Base-by-base conservation (phyloP, 2,113 vertebrate species). In the Hippocampus barbouri region DNA sequence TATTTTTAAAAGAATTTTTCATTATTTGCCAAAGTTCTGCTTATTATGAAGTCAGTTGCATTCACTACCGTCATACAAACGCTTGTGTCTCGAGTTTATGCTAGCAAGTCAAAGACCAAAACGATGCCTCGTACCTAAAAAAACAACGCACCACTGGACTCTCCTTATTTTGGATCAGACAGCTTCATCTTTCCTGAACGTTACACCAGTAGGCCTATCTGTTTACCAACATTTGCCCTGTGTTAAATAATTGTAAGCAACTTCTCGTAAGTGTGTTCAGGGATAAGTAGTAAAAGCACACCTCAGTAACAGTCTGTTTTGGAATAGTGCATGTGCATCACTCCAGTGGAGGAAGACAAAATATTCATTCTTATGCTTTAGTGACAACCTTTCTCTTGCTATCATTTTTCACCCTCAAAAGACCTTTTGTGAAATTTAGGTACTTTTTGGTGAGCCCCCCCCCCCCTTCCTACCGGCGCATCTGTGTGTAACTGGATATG, bases 201-300 rank as follows among this genome's bases (percentile, higher is more conserved):
- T 34, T 34, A 34, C 30, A 34, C 30, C 30, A 34, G 30, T 34
- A 34, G 30, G 30, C 30, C 30, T 5, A 34, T 34, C 30, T 34
- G 30, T 34, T 34, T 34, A 34, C 30, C 30, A 34, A 34, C 30
- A 34, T 34, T 34, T 34, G 30, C 30, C 5, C 16, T 20, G 16
- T 20, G 49, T 18, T 51, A 51, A 5, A 18, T 57, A 57, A 57
- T 23, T 23, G 21, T 23, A 25, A 57, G n/a, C 5, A 25, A 57
- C 21, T 12, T 57, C 10, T 57, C 54, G 38, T 65, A 20, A 63
- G 25, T 25, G 6, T 41, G 63, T 45, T n/a, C 16, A 51, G 16
- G 64, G 73, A 81, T 85, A 47, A 62, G 75, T 20, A 6, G n/a
- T 73, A 65, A 47, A 49, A 69, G 72, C 82, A 75, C 81, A 70